Base-by-base conservation (phyloP, 1,140 invertebrate species). In the Megalopta genalis region DNA sequence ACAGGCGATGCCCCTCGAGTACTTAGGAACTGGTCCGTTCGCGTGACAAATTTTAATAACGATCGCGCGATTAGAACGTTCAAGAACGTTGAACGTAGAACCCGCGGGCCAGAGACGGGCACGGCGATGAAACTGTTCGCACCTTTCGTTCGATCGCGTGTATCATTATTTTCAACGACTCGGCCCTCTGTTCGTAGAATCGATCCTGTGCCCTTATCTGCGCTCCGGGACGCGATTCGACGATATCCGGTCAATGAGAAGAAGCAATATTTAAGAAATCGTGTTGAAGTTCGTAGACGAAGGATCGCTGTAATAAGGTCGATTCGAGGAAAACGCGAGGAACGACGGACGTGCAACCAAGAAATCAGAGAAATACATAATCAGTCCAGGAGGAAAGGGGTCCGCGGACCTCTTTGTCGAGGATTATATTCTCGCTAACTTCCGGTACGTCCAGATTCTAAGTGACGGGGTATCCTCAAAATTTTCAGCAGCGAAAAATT, bases 321-420 rank as follows among this genome's bases (percentile, higher is more conserved):
- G 21, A 10, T 25, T 1, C 1, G 23, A 7, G 0, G 23, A 46
- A 25, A 21, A 83, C 66, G 80, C 52, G 71, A 74, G 74, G 52
- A 79, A 81, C 72, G 21, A 70, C 5, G 27, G 32, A 63, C 12
- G 74, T 81, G 63, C 79, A 91, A 90, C 91, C 90, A 91, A 92
- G 89, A 91, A 90, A 88, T 91, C 90, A 90, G 76, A 76, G 59
- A 87, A 90, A 90, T 90, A 91, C 90, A 91, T 91, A 90, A 92
- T 91, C 91, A 91, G 71, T 80, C 77, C 80, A 87, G 74, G 59
- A 10, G 65, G 69, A 49, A 67, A 65, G 74, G 21, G 46, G 60
- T 63, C 69, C 32, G 27, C 2, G 32, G 80, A 80, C 49, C 67
- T 39, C 70, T 70, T 25, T 42, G 2, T 25, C 68, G 73, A 75